Evolutionary conservation across 2,113 vertebrate genomes (phyloP), one percentile per base, ranked within the genome.

Genomic region (Vidua macroura): DNA sequence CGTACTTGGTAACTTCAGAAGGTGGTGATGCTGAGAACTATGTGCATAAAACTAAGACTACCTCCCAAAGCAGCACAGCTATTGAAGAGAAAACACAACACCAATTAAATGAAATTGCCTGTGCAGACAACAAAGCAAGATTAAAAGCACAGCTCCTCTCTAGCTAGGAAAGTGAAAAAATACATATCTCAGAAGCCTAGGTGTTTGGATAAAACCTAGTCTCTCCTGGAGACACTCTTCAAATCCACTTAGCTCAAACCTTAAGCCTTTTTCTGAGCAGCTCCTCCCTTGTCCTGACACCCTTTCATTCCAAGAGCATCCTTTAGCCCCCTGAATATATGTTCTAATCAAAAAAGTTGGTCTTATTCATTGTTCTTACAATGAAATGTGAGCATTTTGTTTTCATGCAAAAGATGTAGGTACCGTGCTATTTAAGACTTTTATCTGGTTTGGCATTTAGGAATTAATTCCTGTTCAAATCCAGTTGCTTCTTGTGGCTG

Each of bases 71-170:
- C 55, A 89, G 18, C 63, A 28, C 9, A 49, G 31, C 24, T 88
- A 67, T 70, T 0, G 7, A 83, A 83, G 10, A 82, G 64, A 76
- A 96, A 96, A 66, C 69, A 88, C 72, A 83, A 6, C 51, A 82
- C 21, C 55, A 90, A 69, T 90, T 95, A 96, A 93, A 86, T 9
- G 67, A 82, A 92, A 91, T 94, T 89, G 59, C 48, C 68, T 78
- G 24, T 69, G 46, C 23, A 48, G 59, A 30, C 46, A 94, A 76
- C 33, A 92, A 94, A 88, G 43, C n/a, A 88, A 79, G 59, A 92
- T 77, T 81, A 70, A 94, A 94, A 69, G 12, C 51, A 90, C 6
- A 46, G 56, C 18, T 91, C 22, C 43, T 83, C 53, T 93, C 53
- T 51, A 82, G 60, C 37, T 16, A 75, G 28, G 15, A 80, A 93